phyloP scores from a whole-genome alignment of 2,797 vertebrate species.

The Gambusia yucatana region DNA sequence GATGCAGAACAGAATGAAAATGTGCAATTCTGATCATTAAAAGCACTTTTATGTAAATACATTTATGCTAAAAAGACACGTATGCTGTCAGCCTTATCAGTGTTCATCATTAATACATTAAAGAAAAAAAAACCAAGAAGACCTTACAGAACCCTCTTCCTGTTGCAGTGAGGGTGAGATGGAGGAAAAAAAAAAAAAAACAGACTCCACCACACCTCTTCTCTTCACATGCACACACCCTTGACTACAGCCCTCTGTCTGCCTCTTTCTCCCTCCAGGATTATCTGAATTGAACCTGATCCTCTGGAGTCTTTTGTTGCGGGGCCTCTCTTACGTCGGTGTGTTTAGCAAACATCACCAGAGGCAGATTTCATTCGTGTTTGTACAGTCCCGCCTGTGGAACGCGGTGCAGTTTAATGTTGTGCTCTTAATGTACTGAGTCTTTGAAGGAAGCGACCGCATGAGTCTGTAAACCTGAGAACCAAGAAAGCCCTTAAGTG shows the following conservation, averaged over 20 bases:
- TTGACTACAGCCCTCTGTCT: slow-evolving; percentile 44
- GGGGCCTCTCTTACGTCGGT: slow-evolving; percentile 46
- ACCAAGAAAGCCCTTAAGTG: slow-evolving; percentile 7
- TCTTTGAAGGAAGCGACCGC: slow-evolving; percentile 18
- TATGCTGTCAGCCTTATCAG: slow-evolving; percentile 24
- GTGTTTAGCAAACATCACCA: slow-evolving; percentile 74
- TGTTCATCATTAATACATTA: slow-evolving; percentile 3
- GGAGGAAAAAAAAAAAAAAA: slow-evolving; percentile 58
- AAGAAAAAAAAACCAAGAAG: slow-evolving; percentile 2
- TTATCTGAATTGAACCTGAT: slow-evolving; percentile 79
- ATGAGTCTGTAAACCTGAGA: background rate
- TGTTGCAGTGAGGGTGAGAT: slow-evolving; percentile 58
- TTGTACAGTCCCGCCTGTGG: slow-evolving; percentile 56
- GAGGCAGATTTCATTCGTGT: slow-evolving; percentile 64
- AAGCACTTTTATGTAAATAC: background rate
- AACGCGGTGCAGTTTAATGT: slow-evolving; percentile 16
- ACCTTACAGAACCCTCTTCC: slow-evolving; percentile 34
- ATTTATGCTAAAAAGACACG: background rate
- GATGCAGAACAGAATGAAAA: background rate
- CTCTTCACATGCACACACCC: slow-evolving; percentile 51
- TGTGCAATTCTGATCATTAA: background rate
- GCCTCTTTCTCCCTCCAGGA: slow-evolving; percentile 66
- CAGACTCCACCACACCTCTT: slow-evolving; percentile 58
- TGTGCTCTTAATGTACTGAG: slow-evolving; percentile 15
- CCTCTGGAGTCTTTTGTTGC: slow-evolving; percentile 72